A percentile compares a stretch with the other conserved stretches of the same genome.
phyloP scores from a whole-genome alignment of 2,113 vertebrate genomes.

The Dromaius novaehollandiae region DNA sequence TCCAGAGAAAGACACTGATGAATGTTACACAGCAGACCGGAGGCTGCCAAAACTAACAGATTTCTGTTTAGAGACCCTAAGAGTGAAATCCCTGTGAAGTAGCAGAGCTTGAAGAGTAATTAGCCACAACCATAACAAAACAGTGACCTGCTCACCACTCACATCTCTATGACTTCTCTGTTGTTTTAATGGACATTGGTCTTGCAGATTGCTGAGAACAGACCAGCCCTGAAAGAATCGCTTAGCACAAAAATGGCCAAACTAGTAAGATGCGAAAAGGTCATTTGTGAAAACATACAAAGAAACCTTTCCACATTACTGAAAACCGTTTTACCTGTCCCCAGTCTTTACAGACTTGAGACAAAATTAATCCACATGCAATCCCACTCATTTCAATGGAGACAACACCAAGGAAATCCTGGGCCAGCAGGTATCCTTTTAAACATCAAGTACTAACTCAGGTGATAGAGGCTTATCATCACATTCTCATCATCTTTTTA shows the following conservation, averaged over 20 bases:
- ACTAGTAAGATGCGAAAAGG: not conserved
- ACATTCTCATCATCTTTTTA: not conserved
- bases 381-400: not conserved
- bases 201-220: not conserved
- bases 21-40: slow-evolving; percentile 45
- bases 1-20: slow-evolving; percentile 61
- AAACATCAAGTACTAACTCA: not conserved
- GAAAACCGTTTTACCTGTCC: not conserved
- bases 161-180: slow-evolving; percentile 31
- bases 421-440: not conserved
- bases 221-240: not conserved
- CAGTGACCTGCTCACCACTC: slow-evolving; percentile 55
- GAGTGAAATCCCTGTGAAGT: slow-evolving; percentile 63
- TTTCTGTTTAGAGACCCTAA: slow-evolving; percentile 65
- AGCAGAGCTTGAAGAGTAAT: slow-evolving; percentile 61
- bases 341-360: not conserved
- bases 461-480: not conserved
- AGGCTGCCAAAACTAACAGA: slow-evolving; percentile 63
- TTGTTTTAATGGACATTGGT: not conserved
- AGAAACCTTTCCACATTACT: not conserved
- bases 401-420: not conserved
- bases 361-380: not conserved
- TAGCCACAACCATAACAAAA: slow-evolving; percentile 65
- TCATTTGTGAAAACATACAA: not conserved
- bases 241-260: not conserved